These are phyloP conservation scores for silkworm (Bombyx mori) DNA, from an alignment of 1,140 invertebrate genomes.

Conservation along the genomic window ASM3026992v2 NC_085121.1:7983501-7984000, in stretches of 20 bases:
- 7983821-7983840: conserved; percentile 8
- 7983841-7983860: conserved; percentile 6
- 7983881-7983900: no score
- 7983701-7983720: conserved; percentile 13
- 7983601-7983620: no score
- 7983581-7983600: no score
- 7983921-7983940: no score
- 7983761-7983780: background rate
- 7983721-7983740: conserved; percentile 27
- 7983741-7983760: conserved; percentile 11
- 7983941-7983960: no score
- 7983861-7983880: background rate
- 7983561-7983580: no score
- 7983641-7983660: conserved; percentile 15
- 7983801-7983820: background rate
- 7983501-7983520: no score
- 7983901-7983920: no score
- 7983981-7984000: no score
- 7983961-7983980: no score
- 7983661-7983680: conserved; percentile 19
- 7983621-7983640: conserved; percentile 11
- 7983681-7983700: conserved; percentile 23
- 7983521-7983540: no score
- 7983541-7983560: no score
- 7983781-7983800: conserved; percentile 2